phyloP scores from a whole-genome alignment of 2,113 vertebrate genomes.

The Macrotis lagotis region DNA sequence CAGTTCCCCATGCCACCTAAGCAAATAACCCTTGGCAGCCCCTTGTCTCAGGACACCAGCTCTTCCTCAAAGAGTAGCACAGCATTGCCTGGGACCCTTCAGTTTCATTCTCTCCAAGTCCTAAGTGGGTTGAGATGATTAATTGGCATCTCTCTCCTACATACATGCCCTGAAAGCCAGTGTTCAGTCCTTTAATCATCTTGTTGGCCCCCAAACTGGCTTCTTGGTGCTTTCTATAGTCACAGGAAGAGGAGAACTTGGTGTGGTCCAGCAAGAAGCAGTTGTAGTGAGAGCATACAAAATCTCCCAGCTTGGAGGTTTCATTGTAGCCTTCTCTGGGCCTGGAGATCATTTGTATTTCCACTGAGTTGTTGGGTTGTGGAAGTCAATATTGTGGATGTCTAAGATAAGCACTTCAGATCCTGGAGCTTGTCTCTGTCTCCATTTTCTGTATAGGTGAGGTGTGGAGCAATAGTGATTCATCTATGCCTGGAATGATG shows the following conservation, averaged over 20 bases:
- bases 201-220: constrained; percentile 89
- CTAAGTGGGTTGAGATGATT: constrained; percentile 91
- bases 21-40: constrained; percentile 94
- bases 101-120: constrained; percentile 92
- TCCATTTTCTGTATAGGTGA: constrained; percentile 93
- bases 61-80: constrained; percentile 95
- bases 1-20: constrained; percentile 93
- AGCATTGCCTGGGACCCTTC: constrained; percentile 90
- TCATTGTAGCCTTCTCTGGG: too few species aligned
- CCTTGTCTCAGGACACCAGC: constrained; percentile 90
- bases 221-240: constrained; percentile 85
- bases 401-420: too few species aligned
- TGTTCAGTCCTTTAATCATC: constrained; percentile 93
- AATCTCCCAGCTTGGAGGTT: too few species aligned
- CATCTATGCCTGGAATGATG: constrained; percentile 94
- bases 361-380: too few species aligned
- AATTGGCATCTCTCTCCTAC: constrained; percentile 89
- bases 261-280: too few species aligned
- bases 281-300: too few species aligned
- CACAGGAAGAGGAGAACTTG: constrained; percentile 81
- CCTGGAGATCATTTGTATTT: too few species aligned
- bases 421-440: too few species aligned
- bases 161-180: constrained; percentile 92
- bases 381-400: too few species aligned
- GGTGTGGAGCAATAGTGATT: constrained; percentile 91